Percentiles rank a stretch among this genome's conserved stretches.
Evolutionary conservation across 2,888 invertebrate species (phyloP).

Genomic region (Drosophila leonis): DNA sequence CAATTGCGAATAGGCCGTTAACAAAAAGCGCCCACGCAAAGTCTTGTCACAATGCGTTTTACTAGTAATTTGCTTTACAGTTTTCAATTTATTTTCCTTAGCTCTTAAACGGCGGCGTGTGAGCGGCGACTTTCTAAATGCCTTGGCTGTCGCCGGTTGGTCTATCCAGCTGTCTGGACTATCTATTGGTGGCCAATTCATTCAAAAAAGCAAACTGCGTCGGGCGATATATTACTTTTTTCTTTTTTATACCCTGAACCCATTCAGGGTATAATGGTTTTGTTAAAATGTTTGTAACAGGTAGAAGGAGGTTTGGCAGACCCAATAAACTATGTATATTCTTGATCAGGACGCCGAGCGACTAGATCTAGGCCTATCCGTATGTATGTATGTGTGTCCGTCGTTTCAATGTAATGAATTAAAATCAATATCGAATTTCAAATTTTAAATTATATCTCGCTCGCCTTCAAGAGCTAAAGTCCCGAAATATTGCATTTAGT

Average conservation of each 20-base stretch:
- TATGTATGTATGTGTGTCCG: too few species aligned
- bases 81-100: slow-evolving; percentile 78
- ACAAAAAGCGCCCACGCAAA: slow-evolving; percentile 63
- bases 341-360: too few species aligned
- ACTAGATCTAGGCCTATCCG: too few species aligned
- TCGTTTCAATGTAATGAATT: too few species aligned
- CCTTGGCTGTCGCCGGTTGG: slow-evolving; percentile 56
- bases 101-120: slow-evolving; percentile 61
- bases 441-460: too few species aligned
- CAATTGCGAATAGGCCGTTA: slow-evolving; percentile 14
- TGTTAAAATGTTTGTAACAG: not conserved
- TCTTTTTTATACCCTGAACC: slow-evolving; percentile 3
- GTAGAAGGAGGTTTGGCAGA: not conserved
- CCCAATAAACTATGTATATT: slow-evolving; percentile 12
- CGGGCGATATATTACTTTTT: slow-evolving; percentile 40
- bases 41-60: slow-evolving; percentile 81
- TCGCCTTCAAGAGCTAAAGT: too few species aligned
- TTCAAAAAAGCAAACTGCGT: slow-evolving; percentile 54
- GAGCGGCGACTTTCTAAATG: slow-evolving; percentile 76
- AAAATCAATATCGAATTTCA: too few species aligned
- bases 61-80: slow-evolving; percentile 79
- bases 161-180: slow-evolving; percentile 61
- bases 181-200: slow-evolving; percentile 77
- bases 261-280: not conserved
- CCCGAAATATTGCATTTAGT: too few species aligned